Base-by-base conservation (phyloP, 2,888 invertebrate species). In the Linyphia triangularis region DNA sequence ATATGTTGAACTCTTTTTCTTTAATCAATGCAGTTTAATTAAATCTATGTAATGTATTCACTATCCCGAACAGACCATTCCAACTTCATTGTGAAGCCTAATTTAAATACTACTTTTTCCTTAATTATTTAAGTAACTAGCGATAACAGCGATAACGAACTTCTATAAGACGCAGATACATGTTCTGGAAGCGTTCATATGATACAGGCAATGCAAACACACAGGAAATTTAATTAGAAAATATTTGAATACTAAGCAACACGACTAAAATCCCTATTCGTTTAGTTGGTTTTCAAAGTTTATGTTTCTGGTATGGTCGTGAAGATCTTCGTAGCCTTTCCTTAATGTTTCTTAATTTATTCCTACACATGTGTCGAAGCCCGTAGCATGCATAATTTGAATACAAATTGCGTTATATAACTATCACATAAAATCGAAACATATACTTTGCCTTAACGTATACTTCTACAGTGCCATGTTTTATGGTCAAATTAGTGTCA, bases 401-500 rank as follows among this genome's bases (percentile, higher is more conserved):
- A 81, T 70, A 81, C 69, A 81, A 70, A 81, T 81, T 43, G 69
- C 57, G 24, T 24, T n/a, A n/a, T 37, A 81, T 81, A 81, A 69
- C 69, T 81, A 57, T 69, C n/a, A 70, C 81, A 70, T 43, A 67
- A 65, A 79, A 67, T 67, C 43, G 59, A 40, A 67, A 22, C 59
- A 33, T 26, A 37, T 26, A 7, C 70, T 57, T 57, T 81, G 26
- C 26, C 26, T 30, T 57, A 10, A 26, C 16, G 24, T 16, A 22
- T 79, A 24, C 51, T 51, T 67, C 51, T n/a, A 24, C 65, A 26
- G 13, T 59, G 77, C 26, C 37, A 51, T 69, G 81, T 81, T 81
- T 81, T 81, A 81, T 81, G 37, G 33, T 59, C 10, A 57, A 70
- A 70, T 81, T 81, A 81, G 81, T 70, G 57, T 37, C 81, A 81